These are phyloP conservation scores for Drosophila suzukii DNA, from an alignment of 1,140 invertebrate genomes.

Conservation along the genomic window DNA sequence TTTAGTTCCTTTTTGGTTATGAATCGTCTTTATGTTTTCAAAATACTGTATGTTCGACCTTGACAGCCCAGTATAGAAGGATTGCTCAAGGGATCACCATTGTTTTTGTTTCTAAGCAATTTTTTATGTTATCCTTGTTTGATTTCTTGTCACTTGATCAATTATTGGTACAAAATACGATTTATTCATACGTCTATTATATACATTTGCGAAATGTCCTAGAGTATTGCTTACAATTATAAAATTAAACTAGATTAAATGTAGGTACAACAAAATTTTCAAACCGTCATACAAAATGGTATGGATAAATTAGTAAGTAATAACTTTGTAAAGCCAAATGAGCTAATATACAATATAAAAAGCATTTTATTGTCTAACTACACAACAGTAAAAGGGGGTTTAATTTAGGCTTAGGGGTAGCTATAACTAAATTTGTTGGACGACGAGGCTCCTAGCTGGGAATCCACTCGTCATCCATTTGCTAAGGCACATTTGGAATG, in stretches of 20 bases:
- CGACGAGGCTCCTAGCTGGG: neutral
- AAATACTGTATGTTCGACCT: neutral
- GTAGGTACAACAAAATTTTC: slow-evolving; percentile 29
- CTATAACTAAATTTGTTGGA: slow-evolving; percentile 18
- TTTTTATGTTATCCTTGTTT: slow-evolving; percentile 26
- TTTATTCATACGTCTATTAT: slow-evolving; percentile 60
- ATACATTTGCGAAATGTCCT: slow-evolving; percentile 22
- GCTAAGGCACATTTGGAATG: slow-evolving; percentile 83
- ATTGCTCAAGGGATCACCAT: neutral
- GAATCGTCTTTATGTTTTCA: neutral
- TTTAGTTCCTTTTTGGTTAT: neutral
- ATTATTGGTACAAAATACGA: slow-evolving; percentile 67
- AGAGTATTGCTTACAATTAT: slow-evolving; percentile 41
- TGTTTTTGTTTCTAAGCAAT: neutral
- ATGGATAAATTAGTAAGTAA: slow-evolving; percentile 51
- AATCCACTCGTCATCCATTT: slow-evolving; percentile 1
- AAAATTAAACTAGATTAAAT: slow-evolving; percentile 44
- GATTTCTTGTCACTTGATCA: slow-evolving; percentile 1
- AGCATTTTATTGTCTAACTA: slow-evolving; percentile 71
- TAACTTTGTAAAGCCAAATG: slow-evolving; percentile 60
- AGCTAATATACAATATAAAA: slow-evolving; percentile 51
- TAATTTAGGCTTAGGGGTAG: neutral
- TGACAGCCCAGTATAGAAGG: neutral
- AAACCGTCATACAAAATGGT: slow-evolving; percentile 36
- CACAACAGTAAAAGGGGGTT: slow-evolving; percentile 67